Conservation (phyloP, 2,888 invertebrate species). For the Lochmaea crataegi region DNA sequence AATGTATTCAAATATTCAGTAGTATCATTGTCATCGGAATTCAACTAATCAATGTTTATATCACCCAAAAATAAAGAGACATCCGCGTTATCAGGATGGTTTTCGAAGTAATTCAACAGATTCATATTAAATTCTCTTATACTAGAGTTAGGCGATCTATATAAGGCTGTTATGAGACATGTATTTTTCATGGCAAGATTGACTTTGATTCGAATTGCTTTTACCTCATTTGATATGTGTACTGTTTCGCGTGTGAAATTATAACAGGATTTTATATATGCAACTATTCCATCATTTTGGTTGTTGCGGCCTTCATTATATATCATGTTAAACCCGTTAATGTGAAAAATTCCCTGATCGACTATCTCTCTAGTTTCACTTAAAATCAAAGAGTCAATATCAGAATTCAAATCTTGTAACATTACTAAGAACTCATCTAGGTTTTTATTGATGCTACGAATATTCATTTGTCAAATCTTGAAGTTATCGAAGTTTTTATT, state of each 20-base stretch:
- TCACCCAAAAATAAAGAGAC: constrained; percentile 13
- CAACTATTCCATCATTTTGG: no score
- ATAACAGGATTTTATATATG: no score
- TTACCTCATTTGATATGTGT: neutral
- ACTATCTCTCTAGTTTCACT: no score
- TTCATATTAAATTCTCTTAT: constrained; percentile 15
- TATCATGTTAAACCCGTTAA: no score
- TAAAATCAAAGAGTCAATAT: no score
- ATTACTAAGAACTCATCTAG: no score
- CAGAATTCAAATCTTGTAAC: no score
- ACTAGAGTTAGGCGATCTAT: constrained; percentile 20
- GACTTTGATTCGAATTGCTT: constrained; percentile 22
- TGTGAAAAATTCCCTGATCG: no score
- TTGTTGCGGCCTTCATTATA: neutral
- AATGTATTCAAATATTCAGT: constrained; percentile 2
- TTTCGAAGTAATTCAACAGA: constrained; percentile 14
- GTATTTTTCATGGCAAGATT: constrained; percentile 1
- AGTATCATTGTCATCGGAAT: constrained; percentile 8
- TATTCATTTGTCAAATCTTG: no score
- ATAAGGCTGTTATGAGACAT: constrained; percentile 8
- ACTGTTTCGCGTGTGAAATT: no score
- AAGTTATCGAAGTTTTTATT: no score
- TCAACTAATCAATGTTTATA: constrained; percentile 18
- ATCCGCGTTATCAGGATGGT: constrained; percentile 2
- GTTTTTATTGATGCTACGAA: no score